Evolutionary conservation across 2,888 invertebrate genomes (phyloP).

Genomic region (Chironomus riparius): DNA sequence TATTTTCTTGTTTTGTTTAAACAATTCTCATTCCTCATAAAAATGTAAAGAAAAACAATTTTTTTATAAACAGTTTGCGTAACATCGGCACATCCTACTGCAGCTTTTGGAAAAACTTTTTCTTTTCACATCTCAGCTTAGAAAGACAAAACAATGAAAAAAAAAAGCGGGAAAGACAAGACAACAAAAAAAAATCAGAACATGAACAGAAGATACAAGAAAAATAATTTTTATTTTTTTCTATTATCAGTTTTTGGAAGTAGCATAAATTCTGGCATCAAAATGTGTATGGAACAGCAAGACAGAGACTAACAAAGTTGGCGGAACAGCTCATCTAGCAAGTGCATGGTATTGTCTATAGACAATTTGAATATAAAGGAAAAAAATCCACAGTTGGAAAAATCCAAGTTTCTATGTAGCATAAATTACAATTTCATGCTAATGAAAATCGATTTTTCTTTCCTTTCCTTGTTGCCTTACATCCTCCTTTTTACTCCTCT

Average conservation of each 20-base stretch:
- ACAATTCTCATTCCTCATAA: too few species aligned
- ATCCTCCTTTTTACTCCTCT: not conserved
- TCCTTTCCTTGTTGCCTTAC: not conserved
- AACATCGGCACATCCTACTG: not conserved
- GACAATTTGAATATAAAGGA: not conserved
- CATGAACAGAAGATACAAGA: not conserved
- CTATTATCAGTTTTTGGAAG: not conserved
- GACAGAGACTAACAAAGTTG: not conserved
- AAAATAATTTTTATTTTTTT: not conserved
- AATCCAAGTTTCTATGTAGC: not conserved
- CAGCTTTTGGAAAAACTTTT: not conserved
- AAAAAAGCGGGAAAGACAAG: not conserved
- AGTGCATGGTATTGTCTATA: too few species aligned
- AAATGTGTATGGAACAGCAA: not conserved
- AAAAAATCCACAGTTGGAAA: not conserved
- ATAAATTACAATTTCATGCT: constrained; percentile 24
- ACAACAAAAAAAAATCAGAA: not conserved
- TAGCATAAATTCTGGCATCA: not conserved
- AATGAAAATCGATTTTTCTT: constrained; percentile 23
- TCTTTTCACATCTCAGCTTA: not conserved
- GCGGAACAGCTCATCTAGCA: too few species aligned
- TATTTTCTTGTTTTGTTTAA: too few species aligned
- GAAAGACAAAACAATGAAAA: not conserved
- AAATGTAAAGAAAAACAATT: too few species aligned
- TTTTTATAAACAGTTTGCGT: not conserved